phyloP scores from a whole-genome alignment of 2,888 invertebrate genomes.

The Callyntrura sp. region DNA sequence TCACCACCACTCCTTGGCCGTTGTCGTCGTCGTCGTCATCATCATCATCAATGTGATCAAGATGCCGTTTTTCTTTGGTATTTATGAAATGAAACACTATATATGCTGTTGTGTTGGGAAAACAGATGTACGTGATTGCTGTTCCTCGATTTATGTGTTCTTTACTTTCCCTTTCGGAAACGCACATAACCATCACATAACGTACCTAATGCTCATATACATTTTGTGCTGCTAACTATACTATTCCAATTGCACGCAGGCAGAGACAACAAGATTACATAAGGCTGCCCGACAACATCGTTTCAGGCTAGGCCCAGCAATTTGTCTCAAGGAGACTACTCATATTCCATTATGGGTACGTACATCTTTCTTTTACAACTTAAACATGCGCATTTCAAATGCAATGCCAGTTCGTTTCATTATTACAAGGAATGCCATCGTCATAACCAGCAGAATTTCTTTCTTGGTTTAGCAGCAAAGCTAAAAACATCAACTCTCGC shows the following conservation, averaged over 20 bases:
- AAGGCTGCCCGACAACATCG: conserved; percentile 35
- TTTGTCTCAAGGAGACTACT: conserved; percentile 52
- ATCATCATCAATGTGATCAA: conserved; percentile 22
- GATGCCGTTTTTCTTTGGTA: conserved; percentile 32
- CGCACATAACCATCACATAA: conserved; percentile 8
- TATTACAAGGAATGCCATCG: conserved; percentile 34
- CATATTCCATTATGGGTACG: conserved; percentile 37
- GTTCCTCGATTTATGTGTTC: conserved; percentile 30
- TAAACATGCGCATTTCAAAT: conserved; percentile 53
- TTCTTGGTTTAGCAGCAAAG: not conserved
- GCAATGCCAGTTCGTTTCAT: conserved; percentile 46
- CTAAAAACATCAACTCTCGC: not conserved
- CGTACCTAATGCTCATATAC: not conserved
- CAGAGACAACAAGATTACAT: conserved; percentile 5
- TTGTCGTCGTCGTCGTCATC: too few relatives aligned
- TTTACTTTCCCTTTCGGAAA: conserved; percentile 57
- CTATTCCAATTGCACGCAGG: conserved; percentile 25
- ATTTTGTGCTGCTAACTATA: not conserved
- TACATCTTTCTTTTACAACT: conserved; percentile 34
- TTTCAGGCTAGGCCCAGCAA: not conserved
- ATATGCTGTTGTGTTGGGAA: conserved; percentile 10
- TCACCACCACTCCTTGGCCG: conserved; percentile 35
- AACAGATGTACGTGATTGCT: conserved; percentile 58
- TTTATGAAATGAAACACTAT: conserved; percentile 42
- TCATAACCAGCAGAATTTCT: conserved; percentile 10